Conservation (phyloP, 2,797 vertebrate species). For the Peromyscus melanophrys region DNA sequence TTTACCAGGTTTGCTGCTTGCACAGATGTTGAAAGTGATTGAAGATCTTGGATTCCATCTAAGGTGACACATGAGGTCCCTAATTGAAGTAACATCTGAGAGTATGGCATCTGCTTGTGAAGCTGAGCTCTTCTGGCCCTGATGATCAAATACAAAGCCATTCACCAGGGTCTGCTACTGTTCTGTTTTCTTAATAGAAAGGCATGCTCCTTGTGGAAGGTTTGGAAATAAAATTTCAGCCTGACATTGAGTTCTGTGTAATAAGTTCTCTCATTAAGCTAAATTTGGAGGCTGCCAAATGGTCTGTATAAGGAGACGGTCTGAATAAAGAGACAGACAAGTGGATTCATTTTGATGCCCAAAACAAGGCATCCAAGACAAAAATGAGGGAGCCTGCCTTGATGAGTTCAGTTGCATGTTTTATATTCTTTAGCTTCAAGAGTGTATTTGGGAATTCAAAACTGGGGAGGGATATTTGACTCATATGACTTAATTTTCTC, state of each 20-base stretch:
- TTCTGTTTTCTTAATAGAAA: slow-evolving; percentile 10
- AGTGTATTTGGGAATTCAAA: not conserved
- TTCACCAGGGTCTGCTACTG: not conserved
- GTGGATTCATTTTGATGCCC: not conserved
- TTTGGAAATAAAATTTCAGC: slow-evolving; percentile 52
- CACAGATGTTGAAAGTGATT: not conserved
- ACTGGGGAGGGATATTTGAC: not conserved
- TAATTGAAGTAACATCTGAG: not conserved
- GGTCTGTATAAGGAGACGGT: slow-evolving; percentile 9
- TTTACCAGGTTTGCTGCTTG: not conserved
- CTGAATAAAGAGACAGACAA: not conserved
- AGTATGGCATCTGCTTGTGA: not conserved
- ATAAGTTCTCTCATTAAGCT: not conserved
- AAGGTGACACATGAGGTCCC: not conserved
- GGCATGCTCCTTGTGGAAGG: slow-evolving; percentile 14
- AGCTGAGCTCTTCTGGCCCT: not conserved
- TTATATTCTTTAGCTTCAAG: not conserved
- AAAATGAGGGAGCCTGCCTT: not conserved
- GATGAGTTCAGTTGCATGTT: not conserved
- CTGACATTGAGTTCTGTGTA: slow-evolving; percentile 21
- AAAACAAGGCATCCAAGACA: not conserved
- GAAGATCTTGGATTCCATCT: not conserved
- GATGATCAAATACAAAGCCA: not conserved
- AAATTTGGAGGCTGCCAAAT: not conserved
- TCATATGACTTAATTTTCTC: not conserved